Evolutionary conservation across 2,113 vertebrate genomes (phyloP), one percentile per base, ranked within the genome.

Genomic region (Anguilla rostrata): DNA sequence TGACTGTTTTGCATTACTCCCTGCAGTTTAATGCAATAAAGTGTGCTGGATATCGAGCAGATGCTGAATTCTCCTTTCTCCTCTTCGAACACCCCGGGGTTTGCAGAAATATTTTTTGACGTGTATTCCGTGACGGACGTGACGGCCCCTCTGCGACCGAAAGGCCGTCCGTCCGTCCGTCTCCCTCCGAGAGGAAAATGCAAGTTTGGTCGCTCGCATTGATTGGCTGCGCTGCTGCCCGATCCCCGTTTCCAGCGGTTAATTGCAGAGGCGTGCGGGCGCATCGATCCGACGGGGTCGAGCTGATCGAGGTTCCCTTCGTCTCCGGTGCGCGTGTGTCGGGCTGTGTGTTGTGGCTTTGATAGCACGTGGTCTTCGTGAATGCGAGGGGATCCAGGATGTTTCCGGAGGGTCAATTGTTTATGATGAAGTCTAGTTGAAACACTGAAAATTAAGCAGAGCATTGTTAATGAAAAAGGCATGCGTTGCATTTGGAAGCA

Each of bases 1-100:
- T 81, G 57, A 60, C 71, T 78, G 57, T 14, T 78, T 57, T 88
- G 89, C 87, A 83, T 56, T 84, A 56, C 39, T 39, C 86, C 81
- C 86, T 85, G 80, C 71, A 11, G 71, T 34, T 12, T 82, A 81
- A 86, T 63, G 78, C 57, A 86, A 82, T 86, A 86, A 86, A 86
- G 57, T 82, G 79, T 34, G 79, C 81, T 81, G 39, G 80, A 82
- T 79, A 82, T 79, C 20, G 39, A 66, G 9, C 34, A 26, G 79
- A 20, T 53, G 60, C 1, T 12, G 34, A 66, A 56, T 22, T 82
- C 15, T 83, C 26, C 34, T 86, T 39, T 78, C 0, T 78, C 41
- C 8, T 83, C 41, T 83, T n/a, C 39, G 6, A 18, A 49, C 71
- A 34, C 26, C 34, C 7, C 8, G 26, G 7, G 71, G 71, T 34